Conservation (phyloP, 2,113 vertebrate genomes). For the Excalfactoria chinensis region DNA sequence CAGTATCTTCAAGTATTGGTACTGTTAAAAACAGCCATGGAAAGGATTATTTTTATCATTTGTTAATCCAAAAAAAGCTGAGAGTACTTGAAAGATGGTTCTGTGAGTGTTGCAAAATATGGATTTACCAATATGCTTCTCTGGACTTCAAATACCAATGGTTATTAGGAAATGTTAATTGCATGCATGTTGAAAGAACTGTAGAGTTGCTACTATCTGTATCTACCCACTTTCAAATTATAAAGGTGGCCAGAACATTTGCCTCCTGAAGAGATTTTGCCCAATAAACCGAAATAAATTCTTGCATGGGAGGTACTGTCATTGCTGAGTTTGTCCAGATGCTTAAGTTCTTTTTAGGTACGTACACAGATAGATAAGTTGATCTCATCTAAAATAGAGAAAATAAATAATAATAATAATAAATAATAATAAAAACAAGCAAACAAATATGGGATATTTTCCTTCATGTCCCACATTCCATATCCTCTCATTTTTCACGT, state of each 20-base stretch:
- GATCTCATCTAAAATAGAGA: neutral
- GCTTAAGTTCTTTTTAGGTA: neutral
- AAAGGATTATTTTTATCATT: neutral
- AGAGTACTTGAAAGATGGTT: neutral
- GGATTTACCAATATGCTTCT: neutral
- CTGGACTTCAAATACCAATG: neutral
- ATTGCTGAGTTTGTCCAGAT: neutral
- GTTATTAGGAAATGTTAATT: neutral
- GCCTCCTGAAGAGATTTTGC: neutral
- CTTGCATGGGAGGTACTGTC: neutral
- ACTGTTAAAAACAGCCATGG: neutral
- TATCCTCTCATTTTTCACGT: neutral
- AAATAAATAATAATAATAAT: neutral
- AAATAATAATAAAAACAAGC: neutral
- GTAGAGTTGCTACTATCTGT: neutral
- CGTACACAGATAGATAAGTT: neutral
- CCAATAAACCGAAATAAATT: neutral
- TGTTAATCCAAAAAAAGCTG: neutral
- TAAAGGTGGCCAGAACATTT: neutral
- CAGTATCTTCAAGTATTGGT: neutral
- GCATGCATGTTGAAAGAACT: neutral
- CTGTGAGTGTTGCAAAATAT: neutral
- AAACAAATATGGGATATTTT: neutral
- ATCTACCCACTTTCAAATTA: neutral
- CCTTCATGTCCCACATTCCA: neutral